Conservation (phyloP, 2,888 invertebrate genomes). For the Sympetrum striolatum region DNA sequence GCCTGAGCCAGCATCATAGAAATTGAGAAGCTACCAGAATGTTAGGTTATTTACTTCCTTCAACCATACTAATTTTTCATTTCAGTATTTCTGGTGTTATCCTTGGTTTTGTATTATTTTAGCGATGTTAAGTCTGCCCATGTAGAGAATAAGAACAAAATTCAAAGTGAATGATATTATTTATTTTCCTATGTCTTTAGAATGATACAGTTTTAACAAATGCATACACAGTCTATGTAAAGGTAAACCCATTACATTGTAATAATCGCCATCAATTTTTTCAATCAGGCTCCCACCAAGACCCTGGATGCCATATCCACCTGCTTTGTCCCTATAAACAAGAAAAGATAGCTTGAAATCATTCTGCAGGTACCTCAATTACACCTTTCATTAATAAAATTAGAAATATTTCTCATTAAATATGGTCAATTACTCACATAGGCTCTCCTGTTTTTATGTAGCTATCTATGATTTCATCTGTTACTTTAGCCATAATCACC, state of each 20-base stretch:
- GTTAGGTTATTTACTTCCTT: too few relatives aligned
- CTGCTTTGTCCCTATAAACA: slow-evolving; percentile 80
- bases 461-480: slow-evolving; percentile 75
- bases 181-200: background rate
- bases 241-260: slow-evolving; percentile 89
- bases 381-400: background rate
- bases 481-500: slow-evolving; percentile 80
- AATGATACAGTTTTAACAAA: slow-evolving; percentile 48
- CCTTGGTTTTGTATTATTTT: too few relatives aligned
- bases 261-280: slow-evolving; percentile 83
- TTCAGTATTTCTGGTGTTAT: too few relatives aligned
- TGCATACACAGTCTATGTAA: slow-evolving; percentile 64
- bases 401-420: slow-evolving; percentile 16
- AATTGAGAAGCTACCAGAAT: too few relatives aligned
- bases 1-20: too few relatives aligned
- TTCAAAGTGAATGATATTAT: too few relatives aligned
- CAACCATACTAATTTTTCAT: too few relatives aligned
- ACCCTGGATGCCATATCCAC: slow-evolving; percentile 90
- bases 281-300: slow-evolving; percentile 83
- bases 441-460: slow-evolving; percentile 91
- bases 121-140: too few relatives aligned
- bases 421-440: slow-evolving; percentile 67
- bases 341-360: slow-evolving; percentile 23
- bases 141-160: too few relatives aligned
- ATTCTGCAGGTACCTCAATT: background rate